These are phyloP conservation scores for Paracyclopina nana DNA, from an alignment of 1,140 invertebrate genomes.

Conservation along the genomic window DNA sequence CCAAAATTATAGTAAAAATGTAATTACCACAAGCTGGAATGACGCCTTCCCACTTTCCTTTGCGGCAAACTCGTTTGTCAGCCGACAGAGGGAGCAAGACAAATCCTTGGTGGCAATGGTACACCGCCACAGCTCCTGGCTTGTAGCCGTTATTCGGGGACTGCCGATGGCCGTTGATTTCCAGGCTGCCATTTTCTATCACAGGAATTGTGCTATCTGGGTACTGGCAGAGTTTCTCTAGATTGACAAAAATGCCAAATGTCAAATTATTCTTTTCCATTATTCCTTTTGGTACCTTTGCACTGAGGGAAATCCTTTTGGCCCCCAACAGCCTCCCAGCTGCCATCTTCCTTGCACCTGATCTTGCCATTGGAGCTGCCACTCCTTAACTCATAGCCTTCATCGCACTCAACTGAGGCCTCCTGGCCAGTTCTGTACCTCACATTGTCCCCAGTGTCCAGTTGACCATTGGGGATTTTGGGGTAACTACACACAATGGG, in stretches of 20 bases:
- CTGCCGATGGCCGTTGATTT: not conserved
- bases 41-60: slow-evolving; percentile 4
- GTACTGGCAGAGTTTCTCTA: not conserved
- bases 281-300: too few species aligned
- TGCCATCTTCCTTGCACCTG: slow-evolving; percentile 5
- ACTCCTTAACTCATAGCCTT: slow-evolving; percentile 12
- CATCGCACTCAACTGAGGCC: slow-evolving; percentile 7
- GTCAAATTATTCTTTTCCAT: not conserved
- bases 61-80: slow-evolving; percentile 2
- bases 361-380: slow-evolving; percentile 5
- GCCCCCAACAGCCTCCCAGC: not conserved
- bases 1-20: too few species aligned
- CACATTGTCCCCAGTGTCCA: slow-evolving; percentile 1
- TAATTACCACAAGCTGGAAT: not conserved
- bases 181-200: not conserved
- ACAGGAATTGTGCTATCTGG: not conserved
- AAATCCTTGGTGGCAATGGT: not conserved
- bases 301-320: too few species aligned
- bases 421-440: not conserved
- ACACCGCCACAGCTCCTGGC: slow-evolving; percentile 1
- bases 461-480: not conserved
- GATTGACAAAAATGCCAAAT: not conserved
- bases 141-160: not conserved
- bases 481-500: slow-evolving; percentile 5
- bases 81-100: not conserved